Base-by-base conservation (phyloP, 2,888 invertebrate genomes). In the Eugnorisma glareosa region DNA sequence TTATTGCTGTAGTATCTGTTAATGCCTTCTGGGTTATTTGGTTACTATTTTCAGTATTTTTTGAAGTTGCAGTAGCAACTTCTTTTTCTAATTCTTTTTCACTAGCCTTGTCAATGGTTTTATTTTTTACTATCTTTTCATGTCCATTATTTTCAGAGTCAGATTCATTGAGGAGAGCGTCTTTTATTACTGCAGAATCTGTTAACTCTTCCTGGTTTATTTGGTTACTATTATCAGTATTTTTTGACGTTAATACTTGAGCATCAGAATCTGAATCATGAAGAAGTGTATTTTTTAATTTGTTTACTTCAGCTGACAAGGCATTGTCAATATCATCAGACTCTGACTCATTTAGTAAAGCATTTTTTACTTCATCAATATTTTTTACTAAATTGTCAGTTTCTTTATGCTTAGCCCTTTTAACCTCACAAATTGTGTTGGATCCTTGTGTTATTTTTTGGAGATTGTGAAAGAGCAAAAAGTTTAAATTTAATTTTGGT, bases 391-490 rank as follows among this genome's bases (percentile, higher is more conserved):
- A 70, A 69, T 70, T 43, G 6, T 63, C 71, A 11, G 45, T 69
- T 61, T 45, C 61, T 71, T 72, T 79, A 57, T 82, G 35, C 48
- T 76, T 77, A 54, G 67, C 54, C 59, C 76, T 75, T 67, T 59
- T 54, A 37, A 91, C 59, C 89, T 92, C 88, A 91, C 89, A 94
- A 69, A 96, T 73, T 43, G 89, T 83, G 45, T 78, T 76, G 31
- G 91, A 92, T 75, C 88, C 85, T 80, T 92, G 88, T 67, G 82
- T 90, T 66, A 96, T 92, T 89, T 78, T 94, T 75, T 85, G 92
- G 18, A 96, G 89, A 57, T 91, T 88, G 83, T 94, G 81, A 57
- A 74, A 71, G 13, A 85, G 76, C 75, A 96, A 88, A 89, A 93
- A 95, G 3, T 85, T 73, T 48, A 79, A 59, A 75, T 90, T 90